Evolutionary conservation across 2,888 invertebrate genomes (phyloP), one percentile per base, ranked within the genome.

Genomic region (Pasiphila rectangulata): DNA sequence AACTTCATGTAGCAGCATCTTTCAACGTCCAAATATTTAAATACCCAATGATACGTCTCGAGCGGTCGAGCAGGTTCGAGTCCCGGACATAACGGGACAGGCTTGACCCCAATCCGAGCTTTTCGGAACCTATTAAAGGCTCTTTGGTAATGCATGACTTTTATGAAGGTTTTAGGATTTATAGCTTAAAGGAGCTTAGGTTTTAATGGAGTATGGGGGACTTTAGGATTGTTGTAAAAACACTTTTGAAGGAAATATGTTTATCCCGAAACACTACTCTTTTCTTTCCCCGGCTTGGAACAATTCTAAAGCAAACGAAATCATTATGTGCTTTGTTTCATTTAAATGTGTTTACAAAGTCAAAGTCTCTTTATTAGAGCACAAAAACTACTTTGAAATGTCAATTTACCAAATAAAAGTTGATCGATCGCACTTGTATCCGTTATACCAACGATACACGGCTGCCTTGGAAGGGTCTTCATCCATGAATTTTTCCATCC

Each of bases 81-180:
- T 63, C 67, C 65, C 56, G 51, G 54, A 43, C 23, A 44, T 71
- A 72, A 70, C 73, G 73, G 72, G 68, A 72, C 62, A 4, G 34
- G 15, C 37, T 15, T 69, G 73, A 72, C 72, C 69, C 51, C 72
- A 70, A 74, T 76, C 62, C 43, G 43, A 59, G 20, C 52, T 72
- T 74, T 75, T 63, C 49, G 74, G 66, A 65, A 67, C 62, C 66
- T 49, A 57, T 61, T 55, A 52, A 52, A 44, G 42, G 38, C 51
- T 54, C 46, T 49, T 48, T 35, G 39, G 44, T 47, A 43, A 38
- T 53, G 48, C 44, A 42, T 51, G 42, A 46, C 49, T 40, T 36
- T 44, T 46, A 41, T 40, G 39, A 32, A 39, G 23, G 17, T 16
- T 42, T 35, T 43, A 39, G 30, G 41, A 21, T 46, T 41, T 50